A percentile compares a stretch with the other conserved stretches of the same genome.
These are phyloP conservation scores for Chiridota heheva DNA, from an alignment of 35 echinoderm and acorn worm genomes.

Conservation along the genomic window DNA sequence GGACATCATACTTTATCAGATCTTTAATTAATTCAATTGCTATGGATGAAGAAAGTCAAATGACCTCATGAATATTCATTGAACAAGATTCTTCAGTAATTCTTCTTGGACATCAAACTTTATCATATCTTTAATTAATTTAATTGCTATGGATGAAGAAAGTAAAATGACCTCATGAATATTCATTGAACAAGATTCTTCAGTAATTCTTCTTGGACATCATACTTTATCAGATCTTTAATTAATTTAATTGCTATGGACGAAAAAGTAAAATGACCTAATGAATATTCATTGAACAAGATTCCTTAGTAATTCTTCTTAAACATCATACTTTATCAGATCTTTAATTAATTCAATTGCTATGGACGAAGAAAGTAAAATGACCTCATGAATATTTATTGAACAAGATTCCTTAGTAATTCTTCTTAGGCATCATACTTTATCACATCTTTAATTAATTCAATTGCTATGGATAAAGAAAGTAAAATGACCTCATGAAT, in stretches of 20 bases:
- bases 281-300: too few relatives aligned
- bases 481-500: constrained; percentile 15
- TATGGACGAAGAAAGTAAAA: too few relatives aligned
- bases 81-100: constrained; percentile 70
- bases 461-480: constrained; percentile 77
- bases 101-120: constrained; percentile 90
- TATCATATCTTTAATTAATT: constrained; percentile 97
- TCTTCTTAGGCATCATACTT: constrained; percentile 89
- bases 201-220: constrained; percentile 88
- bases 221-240: constrained; percentile 93
- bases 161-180: constrained; percentile 15
- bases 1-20: constrained; percentile 89
- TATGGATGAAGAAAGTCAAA: constrained; percentile 39
- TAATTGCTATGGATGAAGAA: constrained; percentile 73
- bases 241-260: constrained; percentile 90
- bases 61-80: too few relatives aligned
- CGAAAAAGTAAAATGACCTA: constrained; percentile 23
- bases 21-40: constrained; percentile 97
- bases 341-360: too few relatives aligned
- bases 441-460: constrained; percentile 97
- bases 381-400: too few relatives aligned
- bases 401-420: constrained; percentile 70
- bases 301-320: too few relatives aligned
- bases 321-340: too few relatives aligned
- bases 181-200: constrained; percentile 74